phyloP scores from a whole-genome alignment of 2,797 vertebrate species.

The Lepus oiostolus region DNA sequence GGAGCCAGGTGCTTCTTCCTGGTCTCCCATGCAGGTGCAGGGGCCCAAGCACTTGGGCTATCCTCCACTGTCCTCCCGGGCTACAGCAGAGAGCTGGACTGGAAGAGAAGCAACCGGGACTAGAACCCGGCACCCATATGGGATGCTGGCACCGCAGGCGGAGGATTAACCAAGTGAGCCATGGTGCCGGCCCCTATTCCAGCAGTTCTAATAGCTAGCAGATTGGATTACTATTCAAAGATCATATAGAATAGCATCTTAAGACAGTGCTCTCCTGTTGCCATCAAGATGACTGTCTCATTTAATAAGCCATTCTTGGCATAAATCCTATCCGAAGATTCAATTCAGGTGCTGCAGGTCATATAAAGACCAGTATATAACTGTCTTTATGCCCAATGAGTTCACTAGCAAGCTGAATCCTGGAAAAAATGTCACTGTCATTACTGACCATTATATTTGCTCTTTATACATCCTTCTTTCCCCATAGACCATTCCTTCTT shows the following conservation, averaged over 20 bases:
- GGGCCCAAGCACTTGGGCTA: too few relatives aligned
- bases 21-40: too few relatives aligned
- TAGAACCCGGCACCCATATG: too few relatives aligned
- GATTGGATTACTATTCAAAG: not conserved
- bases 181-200: too few relatives aligned
- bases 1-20: too few relatives aligned
- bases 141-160: too few relatives aligned
- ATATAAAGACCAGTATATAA: not conserved
- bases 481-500: not conserved
- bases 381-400: not conserved
- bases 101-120: too few relatives aligned
- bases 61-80: too few relatives aligned
- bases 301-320: not conserved
- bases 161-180: too few relatives aligned
- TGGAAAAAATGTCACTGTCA: not conserved
- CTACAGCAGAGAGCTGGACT: too few relatives aligned
- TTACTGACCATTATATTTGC: not conserved
- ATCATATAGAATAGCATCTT: not conserved
- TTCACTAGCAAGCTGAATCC: not conserved
- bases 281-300: not conserved
- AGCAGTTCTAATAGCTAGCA: constrained; percentile 10
- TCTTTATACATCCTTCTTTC: not conserved
- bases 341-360: not conserved
- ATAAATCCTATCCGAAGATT: not conserved
- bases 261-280: not conserved